Conservation (phyloP, 2,113 vertebrate genomes). For the Saimiri boliviensis region DNA sequence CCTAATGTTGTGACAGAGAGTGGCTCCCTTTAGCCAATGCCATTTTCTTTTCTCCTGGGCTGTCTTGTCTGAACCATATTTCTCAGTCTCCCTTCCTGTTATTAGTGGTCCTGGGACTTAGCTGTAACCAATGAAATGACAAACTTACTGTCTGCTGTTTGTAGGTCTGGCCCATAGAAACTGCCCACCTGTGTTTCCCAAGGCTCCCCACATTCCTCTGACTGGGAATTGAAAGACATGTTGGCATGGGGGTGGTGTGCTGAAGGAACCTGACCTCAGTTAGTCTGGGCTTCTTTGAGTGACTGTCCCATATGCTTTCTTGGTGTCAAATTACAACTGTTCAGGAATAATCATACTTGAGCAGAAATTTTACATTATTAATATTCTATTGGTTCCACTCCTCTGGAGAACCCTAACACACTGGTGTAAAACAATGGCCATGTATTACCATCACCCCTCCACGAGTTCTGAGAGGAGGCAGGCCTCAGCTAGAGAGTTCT, state of each 20-base stretch:
- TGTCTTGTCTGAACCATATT: background rate
- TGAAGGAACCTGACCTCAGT: background rate
- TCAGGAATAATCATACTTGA: background rate
- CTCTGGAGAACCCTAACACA: too few species aligned
- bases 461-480: background rate
- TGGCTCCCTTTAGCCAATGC: background rate
- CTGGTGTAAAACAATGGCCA: background rate
- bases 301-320: too few species aligned
- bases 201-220: background rate
- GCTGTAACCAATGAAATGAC: background rate
- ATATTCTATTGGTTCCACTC: rapidly evolving
- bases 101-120: background rate
- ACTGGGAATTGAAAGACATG: background rate
- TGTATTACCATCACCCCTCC: rapidly evolving
- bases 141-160: background rate
- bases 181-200: background rate
- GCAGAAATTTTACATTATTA: background rate
- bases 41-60: background rate
- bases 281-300: too few species aligned
- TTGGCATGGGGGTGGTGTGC: rapidly evolving
- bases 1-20: background rate
- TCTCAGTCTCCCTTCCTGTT: background rate
- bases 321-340: background rate
- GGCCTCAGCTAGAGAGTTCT: background rate
- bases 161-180: too few species aligned